Percentiles rank a stretch among this genome's conserved stretches.
Evolutionary conservation across 2,113 vertebrate species (phyloP).

Genomic region (Chelonoidis abingdonii): DNA sequence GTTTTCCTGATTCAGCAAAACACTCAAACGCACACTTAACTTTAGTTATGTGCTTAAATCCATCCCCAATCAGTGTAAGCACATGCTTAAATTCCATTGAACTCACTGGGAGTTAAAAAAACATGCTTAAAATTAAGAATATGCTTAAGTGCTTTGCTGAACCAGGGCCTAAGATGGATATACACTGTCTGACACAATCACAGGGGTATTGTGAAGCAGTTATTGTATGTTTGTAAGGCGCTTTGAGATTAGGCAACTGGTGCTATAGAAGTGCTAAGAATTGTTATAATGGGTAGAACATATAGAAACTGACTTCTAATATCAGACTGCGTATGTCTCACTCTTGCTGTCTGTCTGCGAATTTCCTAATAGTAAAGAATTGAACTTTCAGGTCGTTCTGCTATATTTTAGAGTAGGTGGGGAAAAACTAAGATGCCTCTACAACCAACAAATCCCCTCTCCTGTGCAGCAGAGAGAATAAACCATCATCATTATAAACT

Average conservation of each 20-base stretch:
- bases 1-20: background rate
- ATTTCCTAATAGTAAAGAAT: background rate
- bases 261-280: background rate
- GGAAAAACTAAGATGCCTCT: background rate
- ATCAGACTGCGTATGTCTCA: background rate
- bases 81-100: background rate
- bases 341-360: fast-evolving
- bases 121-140: background rate
- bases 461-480: background rate
- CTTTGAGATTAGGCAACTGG: background rate
- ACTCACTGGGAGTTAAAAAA: background rate
- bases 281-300: background rate
- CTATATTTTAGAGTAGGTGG: background rate
- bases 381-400: background rate
- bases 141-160: background rate
- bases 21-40: background rate
- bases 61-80: background rate
- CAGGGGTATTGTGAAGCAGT: background rate
- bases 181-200: background rate
- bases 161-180: background rate
- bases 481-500: background rate
- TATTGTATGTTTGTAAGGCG: background rate
- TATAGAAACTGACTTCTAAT: background rate
- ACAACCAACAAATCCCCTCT: background rate
- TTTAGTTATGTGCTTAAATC: background rate